Evolutionary conservation across 2,113 vertebrate species (phyloP).

Genomic region (Cromileptes altivelis): DNA sequence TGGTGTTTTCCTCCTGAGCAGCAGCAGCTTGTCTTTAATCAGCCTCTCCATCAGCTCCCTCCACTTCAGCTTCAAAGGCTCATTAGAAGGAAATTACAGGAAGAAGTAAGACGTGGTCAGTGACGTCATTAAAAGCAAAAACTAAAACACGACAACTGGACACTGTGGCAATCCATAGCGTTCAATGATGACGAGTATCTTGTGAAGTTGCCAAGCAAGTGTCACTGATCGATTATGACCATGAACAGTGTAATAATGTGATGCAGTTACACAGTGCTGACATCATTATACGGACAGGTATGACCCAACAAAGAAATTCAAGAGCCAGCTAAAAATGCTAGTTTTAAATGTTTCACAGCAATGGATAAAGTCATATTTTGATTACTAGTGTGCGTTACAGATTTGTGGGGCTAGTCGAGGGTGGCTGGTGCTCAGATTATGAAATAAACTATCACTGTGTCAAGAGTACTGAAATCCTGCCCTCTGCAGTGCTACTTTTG

Average conservation of each 20-base stretch:
- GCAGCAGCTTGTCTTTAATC: slow-evolving; percentile 56
- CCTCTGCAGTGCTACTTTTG: too few relatives aligned
- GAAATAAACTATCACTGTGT: too few relatives aligned
- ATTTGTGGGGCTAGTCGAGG: not conserved
- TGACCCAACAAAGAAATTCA: not conserved
- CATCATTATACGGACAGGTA: not conserved
- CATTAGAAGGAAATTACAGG: slow-evolving; percentile 45
- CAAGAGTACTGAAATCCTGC: too few relatives aligned
- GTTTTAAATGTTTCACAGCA: not conserved
- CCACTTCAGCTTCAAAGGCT: slow-evolving; percentile 36
- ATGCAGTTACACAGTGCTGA: not conserved
- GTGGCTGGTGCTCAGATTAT: not conserved
- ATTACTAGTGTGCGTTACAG: not conserved
- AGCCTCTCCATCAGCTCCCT: slow-evolving; percentile 41
- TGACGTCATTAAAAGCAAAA: slow-evolving; percentile 24
- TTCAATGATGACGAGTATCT: not conserved
- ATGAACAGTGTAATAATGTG: not conserved
- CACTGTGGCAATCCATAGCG: not conserved
- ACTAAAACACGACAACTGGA: not conserved
- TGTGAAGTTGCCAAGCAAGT: not conserved
- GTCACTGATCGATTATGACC: not conserved
- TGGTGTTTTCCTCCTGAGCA: slow-evolving; percentile 53
- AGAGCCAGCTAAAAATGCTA: not conserved
- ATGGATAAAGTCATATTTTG: not conserved
- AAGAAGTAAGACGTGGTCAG: slow-evolving; percentile 28